A percentile compares a stretch with the other conserved stretches of the same genome.
Conservation (phyloP, 2,888 invertebrate species). For the Melolontha melolontha region DNA sequence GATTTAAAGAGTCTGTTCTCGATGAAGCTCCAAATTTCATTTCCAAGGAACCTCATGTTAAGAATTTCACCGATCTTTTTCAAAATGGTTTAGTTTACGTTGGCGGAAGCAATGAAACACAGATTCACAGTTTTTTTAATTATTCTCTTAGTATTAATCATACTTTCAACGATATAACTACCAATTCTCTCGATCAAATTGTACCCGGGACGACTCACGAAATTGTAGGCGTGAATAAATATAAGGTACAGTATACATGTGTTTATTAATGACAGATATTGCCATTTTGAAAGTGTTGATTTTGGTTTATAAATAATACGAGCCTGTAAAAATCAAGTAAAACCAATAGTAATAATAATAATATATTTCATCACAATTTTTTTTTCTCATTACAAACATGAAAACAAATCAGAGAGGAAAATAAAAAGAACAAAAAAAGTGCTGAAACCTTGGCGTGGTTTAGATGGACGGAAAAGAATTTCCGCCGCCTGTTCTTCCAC, state of each 20-base stretch:
- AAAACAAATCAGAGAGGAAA: too few species aligned
- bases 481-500: too few species aligned
- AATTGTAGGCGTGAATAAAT: conserved; percentile 11
- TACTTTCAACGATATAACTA: conserved; percentile 17
- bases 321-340: too few species aligned
- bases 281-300: too few species aligned
- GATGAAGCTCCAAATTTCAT: conserved; percentile 68
- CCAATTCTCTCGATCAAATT: conserved; percentile 1
- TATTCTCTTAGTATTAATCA: not conserved
- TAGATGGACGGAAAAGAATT: too few species aligned
- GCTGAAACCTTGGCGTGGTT: too few species aligned
- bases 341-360: too few species aligned
- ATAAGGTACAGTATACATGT: conserved; percentile 3
- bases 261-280: too few species aligned
- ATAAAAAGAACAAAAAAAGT: too few species aligned
- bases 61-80: conserved; percentile 68
- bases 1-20: conserved; percentile 68
- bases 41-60: conserved; percentile 66
- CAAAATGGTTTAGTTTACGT: conserved; percentile 63
- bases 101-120: conserved; percentile 64
- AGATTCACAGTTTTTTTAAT: conserved; percentile 1
- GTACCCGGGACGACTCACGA: not conserved
- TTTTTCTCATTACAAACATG: too few species aligned
- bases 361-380: too few species aligned
- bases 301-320: too few species aligned